Evolutionary conservation across 92 coral and sea anemone genomes (phyloP).

Genomic region (Phymanthus crucifer): DNA sequence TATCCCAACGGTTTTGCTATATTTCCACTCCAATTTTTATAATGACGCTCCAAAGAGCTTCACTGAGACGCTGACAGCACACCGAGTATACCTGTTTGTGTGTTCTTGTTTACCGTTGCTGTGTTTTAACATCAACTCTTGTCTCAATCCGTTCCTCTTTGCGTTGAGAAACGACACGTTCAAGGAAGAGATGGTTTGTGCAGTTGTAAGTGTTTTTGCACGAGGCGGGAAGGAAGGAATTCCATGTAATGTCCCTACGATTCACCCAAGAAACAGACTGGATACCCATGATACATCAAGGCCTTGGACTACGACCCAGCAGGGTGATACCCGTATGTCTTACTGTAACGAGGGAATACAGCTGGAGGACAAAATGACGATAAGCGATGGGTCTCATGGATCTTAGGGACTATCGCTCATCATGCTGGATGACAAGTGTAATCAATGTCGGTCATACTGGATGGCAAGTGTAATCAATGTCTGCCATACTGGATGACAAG

Average conservation of each 20-base stretch:
- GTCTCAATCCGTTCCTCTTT: constrained; percentile 47
- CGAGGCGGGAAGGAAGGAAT: neutral
- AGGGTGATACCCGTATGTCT: neutral
- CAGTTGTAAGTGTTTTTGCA: neutral
- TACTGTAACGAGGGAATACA: neutral
- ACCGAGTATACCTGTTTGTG: constrained; percentile 1
- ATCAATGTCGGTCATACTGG: too few species aligned
- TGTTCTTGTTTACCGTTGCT: constrained; percentile 26
- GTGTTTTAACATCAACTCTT: constrained; percentile 39
- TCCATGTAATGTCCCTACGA: neutral
- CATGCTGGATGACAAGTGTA: too few species aligned
- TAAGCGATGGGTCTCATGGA: neutral
- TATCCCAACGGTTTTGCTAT: constrained; percentile 29
- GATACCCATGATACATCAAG: neutral
- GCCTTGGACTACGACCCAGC: neutral
- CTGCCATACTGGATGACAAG: too few species aligned
- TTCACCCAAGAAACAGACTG: neutral
- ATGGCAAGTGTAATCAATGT: too few species aligned
- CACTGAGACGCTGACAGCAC: constrained; percentile 12
- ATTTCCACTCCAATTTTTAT: constrained; percentile 38
- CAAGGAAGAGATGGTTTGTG: neutral
- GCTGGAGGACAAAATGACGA: neutral
- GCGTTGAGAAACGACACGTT: constrained; percentile 41
- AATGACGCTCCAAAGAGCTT: constrained; percentile 7
- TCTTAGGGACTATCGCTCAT: neutral